Conservation (phyloP, 2,888 invertebrate species). For the Drosophila vallismaia region DNA sequence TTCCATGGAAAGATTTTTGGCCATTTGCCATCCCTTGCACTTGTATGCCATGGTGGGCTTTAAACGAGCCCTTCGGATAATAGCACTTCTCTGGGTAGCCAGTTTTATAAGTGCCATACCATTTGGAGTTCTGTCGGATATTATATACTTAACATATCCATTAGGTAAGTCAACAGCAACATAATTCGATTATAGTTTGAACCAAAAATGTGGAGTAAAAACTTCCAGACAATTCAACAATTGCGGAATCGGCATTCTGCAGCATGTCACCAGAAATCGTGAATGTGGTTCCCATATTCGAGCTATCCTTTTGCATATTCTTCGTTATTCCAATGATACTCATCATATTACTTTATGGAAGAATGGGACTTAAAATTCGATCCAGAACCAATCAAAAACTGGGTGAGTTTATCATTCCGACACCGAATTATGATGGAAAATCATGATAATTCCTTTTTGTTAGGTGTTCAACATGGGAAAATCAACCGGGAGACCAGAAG, state of each 20-base stretch:
- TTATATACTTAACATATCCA: slow-evolving; percentile 90
- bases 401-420: slow-evolving; percentile 62
- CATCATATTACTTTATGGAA: slow-evolving; percentile 90
- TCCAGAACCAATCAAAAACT: slow-evolving; percentile 85
- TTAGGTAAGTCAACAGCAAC: slow-evolving; percentile 84
- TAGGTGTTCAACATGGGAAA: slow-evolving; percentile 86
- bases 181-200: no score
- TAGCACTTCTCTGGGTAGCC: slow-evolving; percentile 90
- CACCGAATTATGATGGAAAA: neutral
- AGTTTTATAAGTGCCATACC: slow-evolving; percentile 91
- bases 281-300: slow-evolving; percentile 89
- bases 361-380: slow-evolving; percentile 90
- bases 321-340: slow-evolving; percentile 90
- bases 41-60: slow-evolving; percentile 93
- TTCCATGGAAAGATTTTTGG: slow-evolving; percentile 94
- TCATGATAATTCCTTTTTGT: neutral
- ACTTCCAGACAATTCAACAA: slow-evolving; percentile 84
- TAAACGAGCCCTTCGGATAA: slow-evolving; percentile 91
- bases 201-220: no score
- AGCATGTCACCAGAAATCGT: slow-evolving; percentile 87
- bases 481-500: slow-evolving; percentile 89
- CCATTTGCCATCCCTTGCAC: slow-evolving; percentile 94
- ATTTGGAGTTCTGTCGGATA: slow-evolving; percentile 89
- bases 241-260: slow-evolving; percentile 92
- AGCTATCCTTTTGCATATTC: slow-evolving; percentile 92